Percentiles rank a stretch among this genome's conserved stretches.
Conservation (phyloP, 1,140 invertebrate genomes). For the Drosophila asahinai region DNA sequence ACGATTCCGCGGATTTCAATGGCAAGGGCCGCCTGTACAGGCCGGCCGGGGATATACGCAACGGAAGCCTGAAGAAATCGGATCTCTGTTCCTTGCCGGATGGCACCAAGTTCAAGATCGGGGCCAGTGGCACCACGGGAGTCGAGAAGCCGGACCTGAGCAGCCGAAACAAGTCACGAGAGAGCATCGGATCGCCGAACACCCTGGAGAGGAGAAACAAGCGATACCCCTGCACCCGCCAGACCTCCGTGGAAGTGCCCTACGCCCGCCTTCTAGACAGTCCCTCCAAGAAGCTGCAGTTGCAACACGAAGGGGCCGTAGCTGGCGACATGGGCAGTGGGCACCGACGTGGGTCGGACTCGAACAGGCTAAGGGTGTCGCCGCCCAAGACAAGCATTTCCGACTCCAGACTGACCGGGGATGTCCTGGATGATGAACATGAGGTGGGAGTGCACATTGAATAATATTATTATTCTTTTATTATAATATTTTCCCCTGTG, state of each 20-base stretch:
- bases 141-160: constrained; percentile 74
- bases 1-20: constrained; percentile 87
- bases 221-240: constrained; percentile 74
- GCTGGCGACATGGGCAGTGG: constrained; percentile 75
- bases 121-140: constrained; percentile 42
- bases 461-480: background rate
- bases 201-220: constrained; percentile 78
- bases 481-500: background rate
- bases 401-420: constrained; percentile 92
- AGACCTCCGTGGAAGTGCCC: constrained; percentile 89
- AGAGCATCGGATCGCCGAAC: constrained; percentile 80
- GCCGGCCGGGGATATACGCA: constrained; percentile 66
- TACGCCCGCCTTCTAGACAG: constrained; percentile 92
- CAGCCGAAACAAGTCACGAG: constrained; percentile 71
- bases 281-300: constrained; percentile 79
- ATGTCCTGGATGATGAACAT: constrained; percentile 83
- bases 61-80: constrained; percentile 79
- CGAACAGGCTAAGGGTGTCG: constrained; percentile 86
- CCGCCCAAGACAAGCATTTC: constrained; percentile 90
- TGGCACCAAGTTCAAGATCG: constrained; percentile 74
- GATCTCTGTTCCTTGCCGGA: constrained; percentile 62
- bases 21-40: constrained; percentile 79
- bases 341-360: constrained; percentile 89
- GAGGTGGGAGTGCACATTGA: constrained; percentile 41
- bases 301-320: constrained; percentile 66